Base-by-base conservation (phyloP, 2,113 vertebrate species). In the Lepidothrix coronata region DNA sequence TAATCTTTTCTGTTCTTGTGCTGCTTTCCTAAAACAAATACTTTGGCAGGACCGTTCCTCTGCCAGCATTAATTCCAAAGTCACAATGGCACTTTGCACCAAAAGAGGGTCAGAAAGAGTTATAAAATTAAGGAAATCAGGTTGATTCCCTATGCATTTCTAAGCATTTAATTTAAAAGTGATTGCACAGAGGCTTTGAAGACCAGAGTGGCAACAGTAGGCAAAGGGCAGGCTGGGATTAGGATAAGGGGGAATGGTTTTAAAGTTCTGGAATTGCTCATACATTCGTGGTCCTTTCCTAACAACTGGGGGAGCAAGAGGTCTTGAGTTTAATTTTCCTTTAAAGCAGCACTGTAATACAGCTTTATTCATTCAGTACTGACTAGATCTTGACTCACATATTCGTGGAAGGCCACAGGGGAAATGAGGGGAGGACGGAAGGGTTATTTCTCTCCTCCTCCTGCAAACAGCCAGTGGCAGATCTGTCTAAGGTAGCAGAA, bases 251-350 rank as follows among this genome's bases (percentile, higher is more conserved):
- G 14, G 9, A 12, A 59, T 59, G 14, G 20, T 35, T 59, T 59
- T 59, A 35, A 35, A 11, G 10, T 22, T 39, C 8, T 48, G 41
- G 72, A 62, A 62, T 21, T 92, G 33, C 67, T n/a, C 21, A 7
- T 23, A 41, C 8, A 27, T 37, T 74, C n/a, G 59, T 67, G 28
- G 16, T 55, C 46, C 67, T 79, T 79, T 46, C 49, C 51, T 77
- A 73, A 85, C 22, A 66, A 58, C 4, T 7, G 1, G 7, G 21
- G 7, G 8, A 83, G 21, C 43, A 62, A 85, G 41, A 87, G 72
- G 43, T 80, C 83, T 84, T 24, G 37, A 86, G 63, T 80, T 88
- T 67, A 70, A 83, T 92, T 93, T 95, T 94, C 41, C 52, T 52
- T 78, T 59, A 74, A 55, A 59, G 48, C 43, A 87, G 31, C 23